These are phyloP conservation scores for Lasioglossum pauxillum DNA, from an alignment of 2,888 invertebrate species.

Conservation along the genomic window DNA sequence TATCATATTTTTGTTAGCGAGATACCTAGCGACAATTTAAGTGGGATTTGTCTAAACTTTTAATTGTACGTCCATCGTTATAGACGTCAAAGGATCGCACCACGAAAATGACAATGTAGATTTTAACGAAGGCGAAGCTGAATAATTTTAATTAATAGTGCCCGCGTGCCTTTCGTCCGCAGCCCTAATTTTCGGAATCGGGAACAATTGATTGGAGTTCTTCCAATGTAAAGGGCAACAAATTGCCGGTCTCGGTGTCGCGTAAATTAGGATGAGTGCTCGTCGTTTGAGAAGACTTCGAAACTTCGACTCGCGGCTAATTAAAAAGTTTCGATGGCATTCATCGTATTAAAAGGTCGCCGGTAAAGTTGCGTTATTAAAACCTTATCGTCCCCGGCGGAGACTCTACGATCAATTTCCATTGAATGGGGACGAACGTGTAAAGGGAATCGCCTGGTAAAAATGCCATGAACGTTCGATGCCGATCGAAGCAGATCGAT, in stretches of 20 bases:
- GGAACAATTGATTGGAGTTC: neutral
- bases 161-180: neutral
- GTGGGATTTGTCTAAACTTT: neutral
- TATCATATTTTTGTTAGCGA: neutral
- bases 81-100: neutral
- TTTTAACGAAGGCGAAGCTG: neutral
- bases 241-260: neutral
- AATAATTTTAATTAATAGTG: neutral
- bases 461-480: neutral
- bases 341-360: neutral
- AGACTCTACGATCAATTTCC: neutral
- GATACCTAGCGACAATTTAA: neutral
- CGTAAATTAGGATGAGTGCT: constrained; percentile 9
- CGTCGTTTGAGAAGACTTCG: constrained; percentile 14
- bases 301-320: neutral
- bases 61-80: neutral
- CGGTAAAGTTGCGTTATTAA: constrained; percentile 26
- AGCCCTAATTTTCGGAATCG: neutral
- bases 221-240: neutral
- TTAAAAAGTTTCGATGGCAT: constrained; percentile 19
- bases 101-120: neutral
- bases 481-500: neutral
- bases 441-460: neutral
- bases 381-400: constrained; percentile 14
- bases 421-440: neutral